phyloP scores from a whole-genome alignment of 2,113 vertebrate species.

The Lathamus discolor region DNA sequence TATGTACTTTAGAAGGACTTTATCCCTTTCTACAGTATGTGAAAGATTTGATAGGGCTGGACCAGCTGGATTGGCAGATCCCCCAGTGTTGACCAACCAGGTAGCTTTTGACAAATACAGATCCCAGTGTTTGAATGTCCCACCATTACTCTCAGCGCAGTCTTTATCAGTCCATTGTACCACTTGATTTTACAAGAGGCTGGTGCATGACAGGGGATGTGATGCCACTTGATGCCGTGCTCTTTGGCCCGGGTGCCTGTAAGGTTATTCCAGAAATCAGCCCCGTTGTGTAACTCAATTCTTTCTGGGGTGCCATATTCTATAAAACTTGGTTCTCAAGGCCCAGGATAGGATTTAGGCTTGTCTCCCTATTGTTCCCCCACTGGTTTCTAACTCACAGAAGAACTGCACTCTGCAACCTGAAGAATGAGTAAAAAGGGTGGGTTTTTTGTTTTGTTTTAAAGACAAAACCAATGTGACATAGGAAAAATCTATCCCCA shows the following conservation, averaged over 20 bases:
- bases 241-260: background rate
- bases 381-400: background rate
- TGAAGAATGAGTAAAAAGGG: background rate
- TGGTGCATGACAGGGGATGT: background rate
- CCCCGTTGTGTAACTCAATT: background rate
- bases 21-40: background rate
- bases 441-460: too few species aligned
- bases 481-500: background rate
- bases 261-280: background rate
- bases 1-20: background rate
- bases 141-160: background rate
- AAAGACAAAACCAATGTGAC: background rate
- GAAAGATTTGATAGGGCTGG: background rate
- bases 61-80: background rate
- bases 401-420: background rate
- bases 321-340: background rate
- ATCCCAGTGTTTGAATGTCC: background rate
- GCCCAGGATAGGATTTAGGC: background rate
- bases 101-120: background rate
- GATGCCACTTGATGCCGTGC: background rate
- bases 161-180: background rate
- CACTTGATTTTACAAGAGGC: background rate
- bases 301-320: background rate
- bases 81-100: background rate
- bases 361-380: background rate